Evolutionary conservation across 1,140 invertebrate genomes (phyloP).

Genomic region (Magallana gigas): DNA sequence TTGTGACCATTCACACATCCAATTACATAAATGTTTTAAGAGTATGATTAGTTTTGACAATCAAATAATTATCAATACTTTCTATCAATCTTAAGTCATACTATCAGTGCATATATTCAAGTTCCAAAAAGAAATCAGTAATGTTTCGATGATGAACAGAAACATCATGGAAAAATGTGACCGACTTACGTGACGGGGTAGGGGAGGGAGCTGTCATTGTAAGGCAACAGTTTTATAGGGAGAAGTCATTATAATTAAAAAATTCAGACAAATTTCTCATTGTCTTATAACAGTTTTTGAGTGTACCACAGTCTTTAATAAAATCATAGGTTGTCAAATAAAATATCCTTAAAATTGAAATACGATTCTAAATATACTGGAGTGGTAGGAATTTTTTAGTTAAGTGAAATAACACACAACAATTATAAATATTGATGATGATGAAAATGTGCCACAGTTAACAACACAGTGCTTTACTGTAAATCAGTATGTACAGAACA

Average conservation of each 20-base stretch:
- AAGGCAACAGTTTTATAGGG: background rate
- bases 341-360: no score
- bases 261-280: background rate
- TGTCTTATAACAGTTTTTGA: background rate
- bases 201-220: constrained; percentile 60
- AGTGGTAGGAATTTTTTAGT: no score
- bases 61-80: no score
- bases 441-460: background rate
- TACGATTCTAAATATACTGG: no score
- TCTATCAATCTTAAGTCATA: background rate
- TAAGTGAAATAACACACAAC: background rate
- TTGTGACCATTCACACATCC: no score
- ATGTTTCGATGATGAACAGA: background rate
- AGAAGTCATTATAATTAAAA: background rate
- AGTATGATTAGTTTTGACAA: no score
- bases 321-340: no score
- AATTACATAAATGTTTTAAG: no score
- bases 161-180: background rate
- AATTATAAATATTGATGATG: background rate
- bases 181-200: constrained; percentile 60
- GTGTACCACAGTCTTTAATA: no score
- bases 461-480: background rate
- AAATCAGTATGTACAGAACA: no score
- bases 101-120: background rate
- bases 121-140: background rate